Base-by-base conservation (phyloP, 1,140 invertebrate genomes). In the Caenorhabditis briggsae region DNA sequence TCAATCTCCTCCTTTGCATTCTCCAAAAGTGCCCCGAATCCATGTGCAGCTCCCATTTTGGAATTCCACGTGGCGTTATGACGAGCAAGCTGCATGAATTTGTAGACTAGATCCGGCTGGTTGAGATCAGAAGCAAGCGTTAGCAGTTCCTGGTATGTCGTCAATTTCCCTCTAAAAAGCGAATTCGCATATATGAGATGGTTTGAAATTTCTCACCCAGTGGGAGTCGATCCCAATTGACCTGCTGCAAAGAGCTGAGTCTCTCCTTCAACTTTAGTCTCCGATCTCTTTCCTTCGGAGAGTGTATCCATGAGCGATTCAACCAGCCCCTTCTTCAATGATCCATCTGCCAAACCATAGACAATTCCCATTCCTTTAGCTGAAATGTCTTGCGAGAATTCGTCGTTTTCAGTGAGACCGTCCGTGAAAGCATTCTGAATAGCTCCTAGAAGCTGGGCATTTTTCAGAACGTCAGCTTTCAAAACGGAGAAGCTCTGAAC, bases 11-110 rank as follows among this genome's bases (percentile, higher is more conserved):
- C 95, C 2, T 95, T 95, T 9, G 96, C 96, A 89, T 95, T 94
- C 65, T 95, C 93, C 0, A 96, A 95, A 70, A 97, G 96, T 0
- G 95, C 95, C 59, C 95, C 95, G 92, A 97, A 96, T 2, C 96
- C 96, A 94, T 97, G 97, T 0, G 96, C 96, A 55, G 96, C 96
- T 48, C 96, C 96, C 94, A 95, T 95, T 90, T 95, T 93, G 1
- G 96, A 96, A 90, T 96, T 97, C 96, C 96, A 98, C 33, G 96
- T 94, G 6, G 96, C 95, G 93, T 97, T 96, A 90, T 97, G 96
- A 94, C 97, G 97, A 6, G 96, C 96, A 84, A 98, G 93, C 92
- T 97, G 95, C 95, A 98, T 96, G 92, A 98, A 98, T 93, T 96
- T 96, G 93, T 98, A 98, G 86, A 97, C 95, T 61, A 98, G 94